Conservation (phyloP, 2,888 invertebrate genomes). For the Papilio elwesi region DNA sequence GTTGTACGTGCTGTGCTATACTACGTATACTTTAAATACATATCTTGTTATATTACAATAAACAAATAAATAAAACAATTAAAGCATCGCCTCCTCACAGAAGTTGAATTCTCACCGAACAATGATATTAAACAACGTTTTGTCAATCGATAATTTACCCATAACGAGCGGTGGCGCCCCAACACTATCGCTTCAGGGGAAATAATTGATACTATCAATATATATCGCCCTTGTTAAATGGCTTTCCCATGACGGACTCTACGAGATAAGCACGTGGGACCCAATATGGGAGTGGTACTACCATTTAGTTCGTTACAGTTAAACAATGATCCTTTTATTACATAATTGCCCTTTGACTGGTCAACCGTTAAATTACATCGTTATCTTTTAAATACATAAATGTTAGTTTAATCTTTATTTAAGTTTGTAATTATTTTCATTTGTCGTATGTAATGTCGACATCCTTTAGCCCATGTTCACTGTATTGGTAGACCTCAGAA, state of each 20-base stretch:
- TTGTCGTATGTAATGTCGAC: neutral
- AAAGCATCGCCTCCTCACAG: neutral
- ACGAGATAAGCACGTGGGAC: slow-evolving; percentile 55
- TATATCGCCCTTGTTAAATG: slow-evolving; percentile 75
- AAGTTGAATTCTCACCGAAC: slow-evolving; percentile 10
- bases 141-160: slow-evolving; percentile 59
- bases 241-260: slow-evolving; percentile 66
- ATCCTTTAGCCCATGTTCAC: neutral
- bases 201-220: slow-evolving; percentile 74
- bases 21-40: neutral
- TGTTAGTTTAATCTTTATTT: neutral
- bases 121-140: slow-evolving; percentile 21
- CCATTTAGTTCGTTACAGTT: slow-evolving; percentile 40
- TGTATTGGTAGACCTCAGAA: too few relatives aligned
- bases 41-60: too few relatives aligned
- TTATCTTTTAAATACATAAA: neutral
- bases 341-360: slow-evolving; percentile 36
- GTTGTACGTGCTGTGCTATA: too few relatives aligned
- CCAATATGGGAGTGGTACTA: slow-evolving; percentile 52
- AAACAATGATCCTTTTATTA: slow-evolving; percentile 41
- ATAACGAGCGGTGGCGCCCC: slow-evolving; percentile 49
- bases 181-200: slow-evolving; percentile 56
- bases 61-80: too few relatives aligned
- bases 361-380: slow-evolving; percentile 38
- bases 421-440: neutral